These are phyloP conservation scores for Anoura caudifer DNA, from an alignment of 2,113 vertebrate species.

Conservation along the genomic window DNA sequence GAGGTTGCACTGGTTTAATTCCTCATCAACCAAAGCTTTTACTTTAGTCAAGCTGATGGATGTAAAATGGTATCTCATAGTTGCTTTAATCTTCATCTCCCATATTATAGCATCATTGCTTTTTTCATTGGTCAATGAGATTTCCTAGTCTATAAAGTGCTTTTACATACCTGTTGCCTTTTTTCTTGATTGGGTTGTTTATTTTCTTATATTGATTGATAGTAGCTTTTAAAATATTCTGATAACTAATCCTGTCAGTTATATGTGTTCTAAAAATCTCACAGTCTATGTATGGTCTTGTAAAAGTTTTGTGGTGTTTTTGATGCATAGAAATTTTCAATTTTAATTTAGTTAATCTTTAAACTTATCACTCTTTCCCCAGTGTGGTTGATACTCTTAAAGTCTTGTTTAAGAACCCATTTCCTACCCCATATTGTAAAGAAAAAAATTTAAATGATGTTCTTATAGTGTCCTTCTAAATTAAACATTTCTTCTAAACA, in stretches of 20 bases:
- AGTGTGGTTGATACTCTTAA: neutral
- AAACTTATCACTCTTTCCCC: neutral
- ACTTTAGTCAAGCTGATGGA: neutral
- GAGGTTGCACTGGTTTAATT: neutral
- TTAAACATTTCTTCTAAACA: neutral
- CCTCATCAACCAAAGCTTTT: neutral
- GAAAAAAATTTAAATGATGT: neutral
- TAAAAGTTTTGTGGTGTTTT: neutral
- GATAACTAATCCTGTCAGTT: neutral
- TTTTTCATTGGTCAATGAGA: neutral
- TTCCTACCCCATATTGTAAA: neutral
- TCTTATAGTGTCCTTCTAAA: neutral
- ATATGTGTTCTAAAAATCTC: neutral
- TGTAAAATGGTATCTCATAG: neutral
- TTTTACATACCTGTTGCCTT: neutral
- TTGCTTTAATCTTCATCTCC: neutral
- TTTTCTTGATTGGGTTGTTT: neutral
- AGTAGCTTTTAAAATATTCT: slow-evolving; percentile 1
- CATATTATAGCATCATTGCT: neutral
- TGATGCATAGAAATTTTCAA: neutral
- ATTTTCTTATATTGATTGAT: neutral
- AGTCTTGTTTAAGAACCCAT: neutral
- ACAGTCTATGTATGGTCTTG: neutral
- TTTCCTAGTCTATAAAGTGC: neutral
- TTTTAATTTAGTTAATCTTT: neutral